Conservation (phyloP, 1,140 invertebrate species). For the Stegodyphus mimosarum region DNA sequence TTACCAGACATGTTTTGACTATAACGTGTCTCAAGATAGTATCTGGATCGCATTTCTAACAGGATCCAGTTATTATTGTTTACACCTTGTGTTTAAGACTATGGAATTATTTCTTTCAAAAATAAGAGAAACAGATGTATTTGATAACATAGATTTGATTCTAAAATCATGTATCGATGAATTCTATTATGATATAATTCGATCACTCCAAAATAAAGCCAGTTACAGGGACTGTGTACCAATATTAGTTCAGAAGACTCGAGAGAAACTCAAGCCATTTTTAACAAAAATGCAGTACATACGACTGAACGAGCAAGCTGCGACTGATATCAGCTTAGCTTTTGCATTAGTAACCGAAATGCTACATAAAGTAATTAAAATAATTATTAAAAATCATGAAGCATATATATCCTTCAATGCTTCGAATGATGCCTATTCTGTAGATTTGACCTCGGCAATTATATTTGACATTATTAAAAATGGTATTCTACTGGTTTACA, state of each 20-base stretch:
- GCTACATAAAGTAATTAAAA: background rate
- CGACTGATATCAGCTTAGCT: background rate
- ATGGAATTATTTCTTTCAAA: background rate
- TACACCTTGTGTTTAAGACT: background rate
- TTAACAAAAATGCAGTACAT: background rate
- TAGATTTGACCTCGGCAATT: background rate
- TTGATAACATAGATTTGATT: background rate
- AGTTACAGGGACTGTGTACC: too few relatives aligned
- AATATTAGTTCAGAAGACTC: too few relatives aligned
- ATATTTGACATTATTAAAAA: background rate
- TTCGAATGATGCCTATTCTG: background rate
- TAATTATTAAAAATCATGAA: background rate
- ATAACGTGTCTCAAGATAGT: background rate
- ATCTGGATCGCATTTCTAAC: background rate
- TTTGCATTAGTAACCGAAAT: background rate
- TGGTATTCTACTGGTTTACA: slow-evolving; percentile 11
- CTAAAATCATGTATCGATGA: background rate
- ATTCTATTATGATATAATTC: slow-evolving; percentile 21
- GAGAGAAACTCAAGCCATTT: too few relatives aligned
- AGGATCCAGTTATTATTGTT: slow-evolving; percentile 2
- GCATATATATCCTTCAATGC: background rate
- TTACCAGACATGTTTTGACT: too few relatives aligned
- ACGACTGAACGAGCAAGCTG: background rate
- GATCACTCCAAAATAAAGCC: background rate
- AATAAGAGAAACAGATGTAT: background rate